Evolutionary conservation across 2,888 invertebrate species (phyloP).

Genomic region (Campopleginae sp.): DNA sequence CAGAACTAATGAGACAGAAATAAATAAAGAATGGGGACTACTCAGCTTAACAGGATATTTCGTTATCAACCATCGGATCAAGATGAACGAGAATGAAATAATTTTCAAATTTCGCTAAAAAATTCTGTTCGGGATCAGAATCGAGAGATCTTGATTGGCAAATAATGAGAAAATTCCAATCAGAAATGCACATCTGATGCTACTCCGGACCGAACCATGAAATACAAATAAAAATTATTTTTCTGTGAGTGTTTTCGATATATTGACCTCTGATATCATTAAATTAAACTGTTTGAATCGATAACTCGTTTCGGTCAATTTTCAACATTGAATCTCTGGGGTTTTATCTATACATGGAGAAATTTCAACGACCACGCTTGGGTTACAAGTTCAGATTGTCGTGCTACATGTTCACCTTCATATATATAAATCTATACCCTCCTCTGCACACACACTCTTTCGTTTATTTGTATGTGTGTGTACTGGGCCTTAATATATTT

Average conservation of each 20-base stretch:
- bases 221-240: neutral
- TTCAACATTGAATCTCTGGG: neutral
- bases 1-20: too few relatives aligned
- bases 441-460: neutral
- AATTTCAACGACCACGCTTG: slow-evolving; percentile 6
- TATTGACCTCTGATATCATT: too few relatives aligned
- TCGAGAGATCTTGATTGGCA: too few relatives aligned
- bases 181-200: too few relatives aligned
- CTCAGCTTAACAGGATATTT: too few relatives aligned
- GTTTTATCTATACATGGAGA: neutral
- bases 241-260: neutral
- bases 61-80: too few relatives aligned
- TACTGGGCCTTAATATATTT: neutral
- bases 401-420: neutral
- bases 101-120: too few relatives aligned
- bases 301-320: neutral
- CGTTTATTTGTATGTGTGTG: neutral
- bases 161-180: too few relatives aligned
- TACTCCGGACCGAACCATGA: too few relatives aligned
- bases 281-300: neutral
- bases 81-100: too few relatives aligned
- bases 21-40: too few relatives aligned
- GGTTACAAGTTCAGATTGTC: slow-evolving; percentile 10
- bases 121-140: too few relatives aligned
- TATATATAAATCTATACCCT: slow-evolving; percentile 1